Evolutionary conservation across 2,113 vertebrate genomes (phyloP).

Genomic region (Nerophis lumbriciformis): DNA sequence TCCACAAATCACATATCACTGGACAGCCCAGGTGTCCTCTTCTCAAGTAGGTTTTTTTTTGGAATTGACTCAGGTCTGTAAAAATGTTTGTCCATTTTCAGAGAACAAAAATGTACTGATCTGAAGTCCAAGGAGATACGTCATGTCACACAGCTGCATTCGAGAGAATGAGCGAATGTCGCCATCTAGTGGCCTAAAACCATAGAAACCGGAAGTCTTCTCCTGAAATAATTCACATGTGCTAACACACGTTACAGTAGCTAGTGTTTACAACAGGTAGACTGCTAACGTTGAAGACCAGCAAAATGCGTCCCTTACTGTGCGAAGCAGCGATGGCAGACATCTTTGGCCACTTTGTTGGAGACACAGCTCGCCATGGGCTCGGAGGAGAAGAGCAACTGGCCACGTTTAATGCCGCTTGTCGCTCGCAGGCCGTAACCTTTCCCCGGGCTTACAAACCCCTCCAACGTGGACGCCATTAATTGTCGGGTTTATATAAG

Average conservation of each 20-base stretch:
- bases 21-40: no score
- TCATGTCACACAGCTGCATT: not conserved
- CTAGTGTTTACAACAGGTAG: not conserved
- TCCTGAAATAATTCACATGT: no score
- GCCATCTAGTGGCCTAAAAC: not conserved
- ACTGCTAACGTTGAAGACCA: not conserved
- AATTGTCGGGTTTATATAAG: not conserved
- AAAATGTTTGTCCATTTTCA: no score
- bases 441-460: constrained; percentile 71
- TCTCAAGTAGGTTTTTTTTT: no score
- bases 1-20: no score
- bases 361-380: constrained; percentile 78
- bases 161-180: not conserved
- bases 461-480: constrained; percentile 63
- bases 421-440: constrained; percentile 78
- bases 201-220: not conserved
- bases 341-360: constrained; percentile 56
- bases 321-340: constrained; percentile 82
- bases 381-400: constrained; percentile 66
- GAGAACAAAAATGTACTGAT: no score
- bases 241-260: not conserved
- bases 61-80: no score
- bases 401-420: constrained; percentile 54
- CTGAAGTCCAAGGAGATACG: no score
- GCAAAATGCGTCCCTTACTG: constrained; percentile 66